Percentiles rank a stretch among this genome's conserved stretches.
Conservation (phyloP, 2,888 invertebrate species). For the Pristionchus maxplancki region DNA sequence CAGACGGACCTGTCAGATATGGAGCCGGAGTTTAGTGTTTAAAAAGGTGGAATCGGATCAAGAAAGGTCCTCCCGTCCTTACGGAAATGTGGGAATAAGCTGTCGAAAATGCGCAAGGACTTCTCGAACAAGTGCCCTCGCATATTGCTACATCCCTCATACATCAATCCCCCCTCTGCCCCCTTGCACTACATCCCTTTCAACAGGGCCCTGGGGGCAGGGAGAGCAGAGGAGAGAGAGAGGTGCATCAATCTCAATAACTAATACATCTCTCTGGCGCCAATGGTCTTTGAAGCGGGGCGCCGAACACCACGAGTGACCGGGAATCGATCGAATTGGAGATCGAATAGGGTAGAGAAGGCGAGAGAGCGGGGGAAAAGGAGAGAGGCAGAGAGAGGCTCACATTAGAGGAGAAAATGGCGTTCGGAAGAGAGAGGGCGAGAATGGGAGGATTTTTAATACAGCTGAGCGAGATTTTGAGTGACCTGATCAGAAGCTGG, state of each 20-base stretch:
- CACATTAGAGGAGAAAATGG: slow-evolving; percentile 1
- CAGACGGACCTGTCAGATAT: neutral
- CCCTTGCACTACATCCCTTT: slow-evolving; percentile 13
- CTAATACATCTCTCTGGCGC: neutral
- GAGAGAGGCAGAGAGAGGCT: neutral
- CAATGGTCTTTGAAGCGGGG: neutral
- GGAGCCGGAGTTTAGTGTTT: too few relatives aligned
- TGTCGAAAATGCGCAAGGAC: too few relatives aligned
- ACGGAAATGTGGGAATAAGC: too few relatives aligned
- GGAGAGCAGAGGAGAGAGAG: neutral
- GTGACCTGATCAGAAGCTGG: too few relatives aligned
- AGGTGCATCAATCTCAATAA: slow-evolving; percentile 43
- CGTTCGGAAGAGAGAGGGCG: neutral
- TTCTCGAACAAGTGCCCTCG: slow-evolving; percentile 15
- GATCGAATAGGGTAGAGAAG: neutral
- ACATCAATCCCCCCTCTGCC: neutral
- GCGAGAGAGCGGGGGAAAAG: neutral
- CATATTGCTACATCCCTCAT: slow-evolving; percentile 9
- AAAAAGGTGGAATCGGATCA: too few relatives aligned
- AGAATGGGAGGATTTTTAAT: neutral
- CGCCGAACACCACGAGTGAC: neutral
- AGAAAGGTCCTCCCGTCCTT: too few relatives aligned
- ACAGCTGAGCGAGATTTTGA: neutral
- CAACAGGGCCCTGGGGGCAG: slow-evolving; percentile 3
- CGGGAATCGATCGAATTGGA: neutral